Evolutionary conservation across 2,888 invertebrate genomes (phyloP).

Genomic region (Amorpha juglandis): DNA sequence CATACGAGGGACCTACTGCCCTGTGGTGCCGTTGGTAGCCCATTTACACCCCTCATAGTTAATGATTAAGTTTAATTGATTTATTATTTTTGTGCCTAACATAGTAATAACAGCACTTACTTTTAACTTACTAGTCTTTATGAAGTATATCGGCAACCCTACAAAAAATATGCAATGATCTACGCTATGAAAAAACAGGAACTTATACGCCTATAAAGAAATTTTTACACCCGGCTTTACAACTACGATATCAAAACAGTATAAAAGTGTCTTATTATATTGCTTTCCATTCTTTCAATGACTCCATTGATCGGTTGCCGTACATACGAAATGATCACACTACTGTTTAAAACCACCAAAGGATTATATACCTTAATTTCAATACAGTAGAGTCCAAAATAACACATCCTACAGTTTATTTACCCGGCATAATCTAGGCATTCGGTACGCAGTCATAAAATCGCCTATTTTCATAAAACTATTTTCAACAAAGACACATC

Average conservation of each 20-base stretch:
- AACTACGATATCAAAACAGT: conserved; percentile 43
- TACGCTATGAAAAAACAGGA: conserved; percentile 5
- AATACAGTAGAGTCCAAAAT: conserved; percentile 33
- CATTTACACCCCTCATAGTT: too few relatives aligned
- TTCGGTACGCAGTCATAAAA: conserved; percentile 57
- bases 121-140: too few relatives aligned
- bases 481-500: conserved; percentile 43
- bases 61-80: too few relatives aligned
- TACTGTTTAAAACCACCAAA: conserved; percentile 28
- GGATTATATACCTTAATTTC: conserved; percentile 26
- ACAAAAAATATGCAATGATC: too few relatives aligned
- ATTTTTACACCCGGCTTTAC: conserved; percentile 31
- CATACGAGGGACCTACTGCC: too few relatives aligned
- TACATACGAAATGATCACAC: conserved; percentile 43
- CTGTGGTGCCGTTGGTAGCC: too few relatives aligned
- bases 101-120: too few relatives aligned
- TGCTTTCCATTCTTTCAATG: conserved; percentile 29
- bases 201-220: conserved; percentile 24
- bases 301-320: conserved; percentile 42
- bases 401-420: conserved; percentile 32
- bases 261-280: conserved; percentile 50
- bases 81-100: too few relatives aligned
- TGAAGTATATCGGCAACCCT: too few relatives aligned
- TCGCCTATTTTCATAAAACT: conserved; percentile 65
- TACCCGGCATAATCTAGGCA: conserved; percentile 54